Conservation (phyloP, 2,797 vertebrate species). For the Meriones psammophilus region DNA sequence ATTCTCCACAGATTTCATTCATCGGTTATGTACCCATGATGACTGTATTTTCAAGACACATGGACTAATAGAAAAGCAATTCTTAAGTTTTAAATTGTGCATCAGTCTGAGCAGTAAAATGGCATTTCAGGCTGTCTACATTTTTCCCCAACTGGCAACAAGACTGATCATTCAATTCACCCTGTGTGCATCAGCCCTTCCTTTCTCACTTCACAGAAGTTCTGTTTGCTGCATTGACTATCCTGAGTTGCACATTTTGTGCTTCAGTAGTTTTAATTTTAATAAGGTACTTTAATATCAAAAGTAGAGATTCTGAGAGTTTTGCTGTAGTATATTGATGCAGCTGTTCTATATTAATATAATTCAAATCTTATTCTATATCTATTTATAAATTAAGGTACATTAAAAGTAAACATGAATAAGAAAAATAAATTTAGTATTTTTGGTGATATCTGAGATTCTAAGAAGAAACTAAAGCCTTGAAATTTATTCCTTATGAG, state of each 20-base stretch:
- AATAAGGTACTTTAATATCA: neutral
- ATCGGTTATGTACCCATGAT: neutral
- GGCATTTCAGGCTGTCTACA: too few relatives aligned
- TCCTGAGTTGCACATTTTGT: neutral
- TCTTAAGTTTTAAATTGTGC: too few relatives aligned
- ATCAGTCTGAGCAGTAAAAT: too few relatives aligned
- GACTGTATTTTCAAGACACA: neutral
- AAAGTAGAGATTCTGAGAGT: neutral
- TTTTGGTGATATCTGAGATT: neutral
- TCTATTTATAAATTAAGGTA: neutral
- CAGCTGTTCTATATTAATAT: neutral
- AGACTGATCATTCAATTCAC: neutral
- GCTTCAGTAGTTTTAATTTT: neutral
- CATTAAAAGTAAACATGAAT: neutral
- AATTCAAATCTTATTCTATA: neutral
- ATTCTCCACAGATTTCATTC: neutral
- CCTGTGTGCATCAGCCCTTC: fast-evolving
- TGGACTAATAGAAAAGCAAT: neutral
- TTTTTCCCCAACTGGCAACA: fast-evolving
- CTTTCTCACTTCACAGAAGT: neutral
- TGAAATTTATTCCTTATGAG: neutral
- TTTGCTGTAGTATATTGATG: neutral
- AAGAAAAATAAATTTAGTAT: neutral
- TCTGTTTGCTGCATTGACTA: neutral
- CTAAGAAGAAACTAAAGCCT: fast-evolving